Conservation (phyloP, 2,797 vertebrate genomes). For the Carapus acus region DNA sequence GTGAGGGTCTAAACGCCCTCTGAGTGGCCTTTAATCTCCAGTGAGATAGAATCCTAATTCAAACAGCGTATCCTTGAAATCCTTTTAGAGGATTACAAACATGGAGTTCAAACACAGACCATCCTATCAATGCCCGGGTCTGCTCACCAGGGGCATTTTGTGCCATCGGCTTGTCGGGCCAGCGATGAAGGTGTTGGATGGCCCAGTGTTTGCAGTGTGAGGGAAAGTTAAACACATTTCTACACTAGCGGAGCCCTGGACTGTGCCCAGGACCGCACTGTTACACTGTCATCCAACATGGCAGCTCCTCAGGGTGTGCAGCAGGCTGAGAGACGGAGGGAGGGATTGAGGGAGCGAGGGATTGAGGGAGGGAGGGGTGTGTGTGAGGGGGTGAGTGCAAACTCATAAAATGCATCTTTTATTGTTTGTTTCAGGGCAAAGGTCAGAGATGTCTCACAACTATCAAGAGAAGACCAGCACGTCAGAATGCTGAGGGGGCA, state of each 20-base stretch:
- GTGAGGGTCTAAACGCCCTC: neutral
- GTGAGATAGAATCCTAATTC: neutral
- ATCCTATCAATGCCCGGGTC: no score
- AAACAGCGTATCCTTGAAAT: neutral
- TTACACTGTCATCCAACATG: neutral
- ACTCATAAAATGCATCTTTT: no score
- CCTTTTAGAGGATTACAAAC: neutral
- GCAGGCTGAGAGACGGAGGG: constrained; percentile 8
- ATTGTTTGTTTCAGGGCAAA: no score
- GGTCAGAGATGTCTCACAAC: no score
- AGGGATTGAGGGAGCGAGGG: no score
- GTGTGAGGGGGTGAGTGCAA: no score
- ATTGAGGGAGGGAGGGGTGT: no score
- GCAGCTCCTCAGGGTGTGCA: neutral
- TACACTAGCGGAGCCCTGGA: neutral
- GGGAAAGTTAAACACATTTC: neutral
- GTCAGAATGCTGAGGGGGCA: no score
- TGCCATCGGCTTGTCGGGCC: neutral
- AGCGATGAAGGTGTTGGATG: neutral
- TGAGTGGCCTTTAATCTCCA: neutral
- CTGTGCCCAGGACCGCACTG: neutral
- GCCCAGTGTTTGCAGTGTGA: neutral
- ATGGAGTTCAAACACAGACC: neutral
- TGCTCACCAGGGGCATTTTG: no score
- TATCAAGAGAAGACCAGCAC: no score